Evolutionary conservation across 1,140 invertebrate genomes (phyloP), one percentile per base, ranked within the genome.

Genomic region (Calephelis virginiensis): DNA sequence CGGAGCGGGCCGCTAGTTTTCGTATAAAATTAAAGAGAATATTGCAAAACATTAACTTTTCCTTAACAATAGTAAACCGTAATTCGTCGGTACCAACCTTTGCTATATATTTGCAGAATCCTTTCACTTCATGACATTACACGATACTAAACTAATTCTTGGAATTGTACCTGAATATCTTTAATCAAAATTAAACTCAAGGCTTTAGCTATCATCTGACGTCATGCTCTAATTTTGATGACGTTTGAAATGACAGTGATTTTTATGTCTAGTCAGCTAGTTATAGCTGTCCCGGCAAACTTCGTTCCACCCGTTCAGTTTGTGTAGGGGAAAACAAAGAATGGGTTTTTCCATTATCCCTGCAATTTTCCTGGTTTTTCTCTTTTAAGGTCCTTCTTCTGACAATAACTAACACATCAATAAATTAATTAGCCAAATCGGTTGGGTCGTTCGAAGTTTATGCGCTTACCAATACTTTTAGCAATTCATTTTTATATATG

Each of bases 121-220:
- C 81, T 81, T 83, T 83, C 81, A 83, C 81, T 78, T 59, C 68
- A 73, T 71, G 73, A 80, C 77, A 81, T 80, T 79, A 76, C 69
- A 73, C 71, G 66, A 72, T 67, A 66, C 72, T 65, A 75, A 79
- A 80, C 74, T 62, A 72, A 77, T 83, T 76, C 79, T 72, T 37
- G 62, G 78, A 80, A 81, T 63, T 64, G 46, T 66, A 66, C 65
- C 49, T 46, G 47, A 37, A 59, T 43, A 68, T 61, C 60, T 45
- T 8, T 71, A 43, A 63, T 69, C 67, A 61, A 67, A 69, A 69
- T 63, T 56, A 10, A 37, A 37, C 17, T 65, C 72, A 71, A 74
- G 70, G 70, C 61, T 67, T 63, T 63, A 62, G 46, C 60, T 45
- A 9, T 17, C 45, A 46, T 37, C 28, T 13, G 10, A 62, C 56